These are phyloP conservation scores for Pagetopsis macropterus DNA, from an alignment of 2,797 vertebrate species.

Conservation along the genomic window DNA sequence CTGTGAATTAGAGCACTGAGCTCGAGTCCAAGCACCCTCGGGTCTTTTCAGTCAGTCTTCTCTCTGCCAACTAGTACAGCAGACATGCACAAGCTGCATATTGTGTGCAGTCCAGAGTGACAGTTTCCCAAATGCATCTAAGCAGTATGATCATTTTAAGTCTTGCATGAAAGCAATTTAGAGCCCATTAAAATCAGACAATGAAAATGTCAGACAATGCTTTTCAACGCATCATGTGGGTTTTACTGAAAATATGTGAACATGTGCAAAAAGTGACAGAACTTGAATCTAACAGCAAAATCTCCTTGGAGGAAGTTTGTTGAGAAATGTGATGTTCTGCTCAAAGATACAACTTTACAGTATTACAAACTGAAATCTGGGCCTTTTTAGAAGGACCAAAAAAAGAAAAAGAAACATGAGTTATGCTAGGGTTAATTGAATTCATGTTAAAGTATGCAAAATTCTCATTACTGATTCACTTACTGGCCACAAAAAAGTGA, in stretches of 20 bases:
- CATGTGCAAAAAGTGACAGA: background rate
- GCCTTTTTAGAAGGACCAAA: background rate
- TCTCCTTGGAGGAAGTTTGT: background rate
- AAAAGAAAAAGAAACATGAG: background rate
- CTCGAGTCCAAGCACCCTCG: conserved; percentile 70
- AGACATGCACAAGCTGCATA: conserved; percentile 72
- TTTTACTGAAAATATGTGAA: conserved; percentile 14
- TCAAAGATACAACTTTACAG: background rate
- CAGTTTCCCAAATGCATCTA: conserved; percentile 55
- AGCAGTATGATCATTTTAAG: conserved; percentile 39
- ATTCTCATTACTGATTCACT: conserved; percentile 37
- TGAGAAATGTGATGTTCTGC: background rate
- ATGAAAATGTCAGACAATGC: background rate
- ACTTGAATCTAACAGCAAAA: conserved; percentile 1
- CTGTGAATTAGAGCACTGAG: conserved; percentile 72
- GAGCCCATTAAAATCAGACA: background rate
- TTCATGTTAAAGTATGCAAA: conserved; percentile 7
- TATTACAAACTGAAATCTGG: background rate
- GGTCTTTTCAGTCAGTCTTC: conserved; percentile 71
- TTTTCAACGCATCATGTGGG: background rate
- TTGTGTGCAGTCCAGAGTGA: conserved; percentile 60
- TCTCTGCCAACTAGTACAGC: conserved; percentile 70
- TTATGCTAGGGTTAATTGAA: background rate
- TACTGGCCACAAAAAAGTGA: conserved; percentile 23
- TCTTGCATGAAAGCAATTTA: conserved; percentile 26